phyloP scores from a whole-genome alignment of 2,797 vertebrate genomes.

The Mus spretus region DNA sequence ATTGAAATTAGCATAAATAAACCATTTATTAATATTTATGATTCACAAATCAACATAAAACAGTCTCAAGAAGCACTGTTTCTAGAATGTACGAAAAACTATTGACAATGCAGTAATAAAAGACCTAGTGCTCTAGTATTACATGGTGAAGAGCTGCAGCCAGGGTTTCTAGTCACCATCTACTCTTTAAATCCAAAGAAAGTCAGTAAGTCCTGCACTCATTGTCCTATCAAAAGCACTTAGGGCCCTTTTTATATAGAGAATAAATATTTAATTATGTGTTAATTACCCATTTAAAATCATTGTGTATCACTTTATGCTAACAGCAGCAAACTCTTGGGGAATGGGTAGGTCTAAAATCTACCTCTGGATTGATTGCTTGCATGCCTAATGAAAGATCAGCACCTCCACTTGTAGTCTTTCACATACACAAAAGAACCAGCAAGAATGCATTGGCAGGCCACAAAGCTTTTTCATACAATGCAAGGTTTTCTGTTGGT shows the following conservation, averaged over 20 bases:
- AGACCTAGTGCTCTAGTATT: not conserved
- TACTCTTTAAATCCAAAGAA: not conserved
- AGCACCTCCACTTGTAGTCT: constrained; percentile 55
- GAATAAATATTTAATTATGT: constrained; percentile 83
- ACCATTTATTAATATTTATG: constrained; percentile 6
- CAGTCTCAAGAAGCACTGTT: not conserved
- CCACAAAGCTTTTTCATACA: not conserved
- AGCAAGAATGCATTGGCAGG: not conserved
- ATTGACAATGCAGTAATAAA: not conserved
- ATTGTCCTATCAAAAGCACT: constrained; percentile 60
- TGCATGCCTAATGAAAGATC: constrained; percentile 76
- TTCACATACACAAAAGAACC: constrained; percentile 26
- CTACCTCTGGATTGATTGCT: constrained; percentile 76
- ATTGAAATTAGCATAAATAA: constrained; percentile 30
- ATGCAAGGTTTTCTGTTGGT: not conserved
- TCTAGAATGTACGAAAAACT: not conserved
- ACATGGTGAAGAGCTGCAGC: constrained; percentile 1
- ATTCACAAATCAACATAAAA: not conserved
- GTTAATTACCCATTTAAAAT: constrained; percentile 81
- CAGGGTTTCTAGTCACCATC: not conserved
- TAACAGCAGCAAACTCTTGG: constrained; percentile 64
- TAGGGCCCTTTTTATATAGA: constrained; percentile 41
- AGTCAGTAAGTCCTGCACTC: not conserved
- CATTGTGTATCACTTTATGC: constrained; percentile 73
- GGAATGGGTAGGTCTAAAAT: constrained; percentile 61